Conservation (phyloP, 2,797 vertebrate genomes). For the Muraenolepis orangiensis region DNA sequence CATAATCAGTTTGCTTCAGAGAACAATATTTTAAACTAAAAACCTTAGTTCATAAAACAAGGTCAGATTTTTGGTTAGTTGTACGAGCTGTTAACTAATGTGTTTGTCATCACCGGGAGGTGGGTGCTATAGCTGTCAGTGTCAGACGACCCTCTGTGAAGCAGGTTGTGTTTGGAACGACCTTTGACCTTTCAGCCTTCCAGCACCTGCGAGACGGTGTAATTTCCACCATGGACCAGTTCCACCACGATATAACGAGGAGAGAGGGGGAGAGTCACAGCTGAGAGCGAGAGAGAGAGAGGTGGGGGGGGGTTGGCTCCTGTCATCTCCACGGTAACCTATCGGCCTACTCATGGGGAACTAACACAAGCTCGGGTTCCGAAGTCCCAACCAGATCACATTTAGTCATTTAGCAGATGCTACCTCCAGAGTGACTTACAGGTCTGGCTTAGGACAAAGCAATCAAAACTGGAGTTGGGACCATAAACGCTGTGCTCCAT, state of each 20-base stretch:
- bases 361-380: background rate
- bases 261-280: conserved; percentile 27
- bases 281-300: background rate
- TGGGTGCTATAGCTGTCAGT: background rate
- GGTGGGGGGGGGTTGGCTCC: background rate
- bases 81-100: background rate
- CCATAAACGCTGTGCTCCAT: background rate
- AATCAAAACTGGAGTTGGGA: background rate
- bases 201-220: conserved; percentile 35
- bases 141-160: conserved; percentile 21
- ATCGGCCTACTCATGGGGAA: background rate
- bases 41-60: background rate
- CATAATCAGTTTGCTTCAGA: no score
- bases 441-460: background rate
- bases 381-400: background rate
- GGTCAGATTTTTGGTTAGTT: background rate
- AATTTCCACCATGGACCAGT: conserved; percentile 27
- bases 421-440: background rate
- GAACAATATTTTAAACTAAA: background rate
- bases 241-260: conserved; percentile 25
- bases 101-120: background rate
- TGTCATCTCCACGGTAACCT: background rate
- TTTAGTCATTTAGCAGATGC: background rate
- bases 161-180: conserved; percentile 42
- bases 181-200: conserved; percentile 35